Evolutionary conservation across 2,797 vertebrate species (phyloP).

Genomic region (Chiloscyllium punctatum): DNA sequence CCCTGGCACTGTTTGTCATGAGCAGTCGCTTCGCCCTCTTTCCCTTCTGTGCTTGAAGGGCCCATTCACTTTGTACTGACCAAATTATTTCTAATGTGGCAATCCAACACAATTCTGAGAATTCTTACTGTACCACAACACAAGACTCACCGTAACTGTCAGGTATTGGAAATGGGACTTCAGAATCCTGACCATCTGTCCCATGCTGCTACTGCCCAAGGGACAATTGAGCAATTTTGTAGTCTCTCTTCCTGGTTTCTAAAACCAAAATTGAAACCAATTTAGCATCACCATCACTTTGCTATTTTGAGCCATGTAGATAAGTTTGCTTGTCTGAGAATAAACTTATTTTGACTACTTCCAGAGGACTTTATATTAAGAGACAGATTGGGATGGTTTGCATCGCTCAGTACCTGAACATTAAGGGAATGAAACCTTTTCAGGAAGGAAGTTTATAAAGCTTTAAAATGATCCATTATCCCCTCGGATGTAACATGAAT

Average conservation of each 20-base stretch:
- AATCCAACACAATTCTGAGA: background rate
- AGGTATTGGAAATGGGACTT: background rate
- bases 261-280: background rate
- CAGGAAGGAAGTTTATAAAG: background rate
- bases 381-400: background rate
- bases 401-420: background rate
- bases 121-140: background rate
- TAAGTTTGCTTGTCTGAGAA: background rate
- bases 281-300: background rate
- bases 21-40: background rate
- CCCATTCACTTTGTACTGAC: background rate
- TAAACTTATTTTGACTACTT: background rate
- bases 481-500: background rate
- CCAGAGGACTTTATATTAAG: background rate
- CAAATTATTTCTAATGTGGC: background rate
- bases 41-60: background rate
- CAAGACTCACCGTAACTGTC: background rate
- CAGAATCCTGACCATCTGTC: background rate
- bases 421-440: background rate
- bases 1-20: background rate
- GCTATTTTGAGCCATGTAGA: background rate
- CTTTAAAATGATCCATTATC: background rate
- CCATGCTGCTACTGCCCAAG: background rate
- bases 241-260: background rate
- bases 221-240: background rate